Evolutionary conservation across 2,113 vertebrate genomes (phyloP).

Genomic region (Perccottus glenii): DNA sequence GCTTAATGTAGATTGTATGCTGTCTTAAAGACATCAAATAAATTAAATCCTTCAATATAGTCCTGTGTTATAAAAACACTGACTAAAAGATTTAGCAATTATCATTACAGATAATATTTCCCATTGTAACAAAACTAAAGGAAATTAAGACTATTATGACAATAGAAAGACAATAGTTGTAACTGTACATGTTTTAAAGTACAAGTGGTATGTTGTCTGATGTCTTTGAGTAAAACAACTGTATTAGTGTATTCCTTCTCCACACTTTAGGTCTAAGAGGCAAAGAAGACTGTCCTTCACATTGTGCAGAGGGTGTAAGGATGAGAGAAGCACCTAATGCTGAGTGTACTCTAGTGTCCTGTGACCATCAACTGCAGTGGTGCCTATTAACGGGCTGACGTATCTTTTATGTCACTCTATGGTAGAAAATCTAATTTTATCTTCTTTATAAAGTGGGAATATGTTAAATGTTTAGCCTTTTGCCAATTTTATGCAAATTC

Average conservation of each 20-base stretch:
- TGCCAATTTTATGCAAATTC: background rate
- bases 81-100: too few species aligned
- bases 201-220: background rate
- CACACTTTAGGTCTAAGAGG: conserved; percentile 1
- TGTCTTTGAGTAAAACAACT: background rate
- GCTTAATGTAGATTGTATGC: too few species aligned
- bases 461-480: background rate
- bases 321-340: conserved; percentile 31
- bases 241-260: background rate
- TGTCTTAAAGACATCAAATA: too few species aligned
- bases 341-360: conserved; percentile 44
- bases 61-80: too few species aligned
- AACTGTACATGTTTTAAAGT: background rate
- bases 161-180: background rate
- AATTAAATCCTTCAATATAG: too few species aligned
- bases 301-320: conserved; percentile 22
- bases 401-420: conserved; percentile 52
- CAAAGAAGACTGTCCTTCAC: conserved; percentile 7
- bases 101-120: too few species aligned
- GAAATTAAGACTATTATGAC: background rate
- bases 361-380: conserved; percentile 47
- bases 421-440: conserved; percentile 48
- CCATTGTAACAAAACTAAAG: background rate
- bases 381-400: conserved; percentile 45
- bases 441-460: conserved; percentile 10